Evolutionary conservation across 2,113 vertebrate genomes (phyloP), one percentile per base, ranked within the genome.

Genomic region (Gobiocypris rarus): DNA sequence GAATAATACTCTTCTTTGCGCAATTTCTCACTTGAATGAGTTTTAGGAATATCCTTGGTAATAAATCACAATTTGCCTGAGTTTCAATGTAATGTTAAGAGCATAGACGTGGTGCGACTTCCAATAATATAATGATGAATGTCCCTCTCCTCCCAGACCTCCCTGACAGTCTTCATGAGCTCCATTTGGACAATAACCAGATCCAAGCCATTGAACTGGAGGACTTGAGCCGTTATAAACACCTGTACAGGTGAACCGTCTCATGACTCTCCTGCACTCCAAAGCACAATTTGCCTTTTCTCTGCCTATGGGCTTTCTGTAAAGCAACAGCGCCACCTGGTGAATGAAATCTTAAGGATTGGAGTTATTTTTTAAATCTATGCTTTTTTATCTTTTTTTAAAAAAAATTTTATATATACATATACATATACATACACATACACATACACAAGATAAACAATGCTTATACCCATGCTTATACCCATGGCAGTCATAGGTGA

Each of bases 151-250:
- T 81, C 41, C 65, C 84, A 97, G 97, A 96, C 89, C 94, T 97
- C 38, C 97, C 97, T 4, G 95, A 95, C 24, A 96, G 92, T 83
- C 94, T 97, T 69, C 93, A 95, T 14, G 96, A 96, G 87, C 96
- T 96, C 74, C 96, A 96, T 79, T 90, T 97, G 86, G 96, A 97
- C 90, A 94, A 96, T 88, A 97, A 97, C 90, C 91, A 96, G 89
- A 97, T 97, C 88, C 96, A 97, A 86, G 96, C 96, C 11, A 92
- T 97, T 1, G 96, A 97, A 82, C 88, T 95, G 63, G 96, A 96
- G 85, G 96, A 97, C 83, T 89, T 97, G 88, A 95, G 91, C n/a
- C 95, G 92, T 81, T 97, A 96, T 92, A 95, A 95, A 87, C 93
- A 94, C 84, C 87, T 97, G 61, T 92, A 91, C 92, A 96, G 96